Evolutionary conservation across 2,797 vertebrate species (phyloP), one percentile per base, ranked within the genome.

Genomic region (Balearica regulorum): DNA sequence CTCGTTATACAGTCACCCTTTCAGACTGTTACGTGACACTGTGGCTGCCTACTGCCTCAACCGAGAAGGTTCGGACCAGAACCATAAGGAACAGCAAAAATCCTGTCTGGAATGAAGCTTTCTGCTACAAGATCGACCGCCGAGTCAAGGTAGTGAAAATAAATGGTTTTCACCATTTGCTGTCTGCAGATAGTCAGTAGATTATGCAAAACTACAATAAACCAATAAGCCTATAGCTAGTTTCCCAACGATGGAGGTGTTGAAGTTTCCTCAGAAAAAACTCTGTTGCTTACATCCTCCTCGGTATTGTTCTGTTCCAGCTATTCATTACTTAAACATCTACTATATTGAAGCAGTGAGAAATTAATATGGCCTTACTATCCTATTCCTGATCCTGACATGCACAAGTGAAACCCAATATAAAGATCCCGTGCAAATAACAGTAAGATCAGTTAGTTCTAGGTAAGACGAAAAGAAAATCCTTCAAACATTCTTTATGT

Each of bases 101-200:
- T 31, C 99, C 99, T 0, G 73, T 98, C 53, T 99, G 99, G 99
- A 99, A 99, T 31, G 98, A 99, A 95, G 98, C 97, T 33, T 99
- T 99, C 92, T 97, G 93, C 76, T 99, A 98, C 57, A 98, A 98
- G 62, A 92, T 99, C 2, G 98, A 98, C 68, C 97, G 94, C 51
- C 97, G 98, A 20, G 93, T 99, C 72, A 99, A 99, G 98, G 99
- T 99, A 94, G 49, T 14, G 18, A 44, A 28, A 78, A 29, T 1
- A 31, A 39, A 8, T 6, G 4, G 1, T 41, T 76, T 65, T 33
- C 44, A 89, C 28, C 17, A 6, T 43, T n/a, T 7, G 1, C 5
- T 75, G 6, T 57, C 44, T 84, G 65, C 31, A 77, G 20, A 3
- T 11, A 57, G 28, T 28, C 37, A 46, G 35, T 21, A 76, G 14